phyloP scores from a whole-genome alignment of 2,888 invertebrate species.

The Sinhomidia bicolor region DNA sequence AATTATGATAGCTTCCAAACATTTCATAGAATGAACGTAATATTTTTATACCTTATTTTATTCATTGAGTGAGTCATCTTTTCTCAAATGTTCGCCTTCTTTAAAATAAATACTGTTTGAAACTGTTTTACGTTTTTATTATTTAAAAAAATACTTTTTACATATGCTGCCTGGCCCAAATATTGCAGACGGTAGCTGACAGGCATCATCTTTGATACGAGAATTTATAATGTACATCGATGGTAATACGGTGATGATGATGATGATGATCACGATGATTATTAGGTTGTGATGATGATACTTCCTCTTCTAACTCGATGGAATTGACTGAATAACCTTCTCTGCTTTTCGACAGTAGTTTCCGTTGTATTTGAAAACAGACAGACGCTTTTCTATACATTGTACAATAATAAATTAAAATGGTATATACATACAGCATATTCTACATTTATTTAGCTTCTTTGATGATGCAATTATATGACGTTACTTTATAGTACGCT shows the following conservation, averaged over 20 bases:
- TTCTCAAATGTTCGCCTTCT: too few species aligned
- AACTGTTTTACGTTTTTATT: too few species aligned
- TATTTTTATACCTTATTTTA: too few species aligned
- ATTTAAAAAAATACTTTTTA: background rate
- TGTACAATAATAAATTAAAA: background rate
- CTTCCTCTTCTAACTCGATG: slow-evolving; percentile 28
- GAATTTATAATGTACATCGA: background rate
- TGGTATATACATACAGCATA: background rate
- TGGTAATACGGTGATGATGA: background rate
- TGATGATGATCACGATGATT: slow-evolving; percentile 17
- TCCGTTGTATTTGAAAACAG: slow-evolving; percentile 9
- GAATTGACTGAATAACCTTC: slow-evolving; percentile 70
- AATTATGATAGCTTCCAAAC: too few species aligned
- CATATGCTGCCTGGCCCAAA: slow-evolving; percentile 9
- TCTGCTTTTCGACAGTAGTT: slow-evolving; percentile 48
- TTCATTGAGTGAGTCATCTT: too few species aligned
- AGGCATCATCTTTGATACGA: background rate
- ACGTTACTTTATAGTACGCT: too few species aligned
- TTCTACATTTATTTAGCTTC: background rate
- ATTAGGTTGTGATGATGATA: slow-evolving; percentile 6
- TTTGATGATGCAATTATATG: slow-evolving; percentile 37
- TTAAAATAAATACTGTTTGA: too few species aligned
- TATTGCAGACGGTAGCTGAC: background rate
- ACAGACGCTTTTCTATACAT: background rate
- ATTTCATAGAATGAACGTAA: too few species aligned